Evolutionary conservation across 2,797 vertebrate species (phyloP).

Genomic region (Pelobates cultripes): DNA sequence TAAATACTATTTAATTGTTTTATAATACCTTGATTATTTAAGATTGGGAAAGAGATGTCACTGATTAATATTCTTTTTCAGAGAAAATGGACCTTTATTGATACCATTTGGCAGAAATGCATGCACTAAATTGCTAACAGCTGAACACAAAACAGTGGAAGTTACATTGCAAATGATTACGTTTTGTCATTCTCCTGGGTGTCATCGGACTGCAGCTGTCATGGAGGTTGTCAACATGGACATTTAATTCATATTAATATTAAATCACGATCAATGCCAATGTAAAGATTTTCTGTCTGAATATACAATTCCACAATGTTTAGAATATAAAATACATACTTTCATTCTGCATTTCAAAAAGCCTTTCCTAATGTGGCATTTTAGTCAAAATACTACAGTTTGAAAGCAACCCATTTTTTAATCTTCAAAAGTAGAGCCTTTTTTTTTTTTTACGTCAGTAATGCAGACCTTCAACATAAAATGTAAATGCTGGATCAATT

Average conservation of each 20-base stretch:
- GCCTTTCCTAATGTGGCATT: background rate
- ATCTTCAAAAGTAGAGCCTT: conserved; percentile 26
- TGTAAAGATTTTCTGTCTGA: no score
- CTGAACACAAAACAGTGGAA: no score
- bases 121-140: no score
- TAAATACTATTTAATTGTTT: background rate
- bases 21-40: background rate
- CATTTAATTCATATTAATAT: no score
- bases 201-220: no score
- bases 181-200: no score
- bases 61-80: no score
- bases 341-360: background rate
- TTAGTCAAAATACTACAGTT: background rate
- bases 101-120: no score
- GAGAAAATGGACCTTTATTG: no score
- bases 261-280: no score
- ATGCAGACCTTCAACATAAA: conserved; percentile 46
- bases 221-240: no score
- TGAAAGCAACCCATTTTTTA: background rate
- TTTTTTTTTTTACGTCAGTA: conserved; percentile 29
- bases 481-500: conserved; percentile 36
- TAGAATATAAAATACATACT: background rate
- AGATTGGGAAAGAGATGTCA: background rate
- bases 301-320: background rate
- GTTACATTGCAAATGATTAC: no score